Evolutionary conservation across 2,797 vertebrate genomes (phyloP), one percentile per base, ranked within the genome.

Genomic region (Falco concolor): DNA sequence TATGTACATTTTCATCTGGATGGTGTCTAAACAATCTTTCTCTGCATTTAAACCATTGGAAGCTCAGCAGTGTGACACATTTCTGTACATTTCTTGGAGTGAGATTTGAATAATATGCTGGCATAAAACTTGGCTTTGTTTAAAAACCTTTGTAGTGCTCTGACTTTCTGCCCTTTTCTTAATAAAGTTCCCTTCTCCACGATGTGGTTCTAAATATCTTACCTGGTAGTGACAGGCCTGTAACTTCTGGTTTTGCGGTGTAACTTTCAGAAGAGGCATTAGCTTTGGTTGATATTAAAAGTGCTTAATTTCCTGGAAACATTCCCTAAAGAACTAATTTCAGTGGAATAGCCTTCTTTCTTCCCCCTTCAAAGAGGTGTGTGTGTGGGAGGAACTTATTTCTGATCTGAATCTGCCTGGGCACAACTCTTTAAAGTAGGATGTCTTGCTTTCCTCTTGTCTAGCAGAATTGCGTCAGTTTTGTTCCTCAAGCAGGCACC

Each of bases 371-470:
- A 32, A 34, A 61, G 16, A 15, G 6, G 5, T 9, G 13, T 42
- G 40, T 42, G 7, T 5, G 7, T 5, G 0, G 1, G 17, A 34
- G 23, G 45, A 0, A 1, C 52, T 64, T 63, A 30, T 16, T 86
- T 90, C 18, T 90, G 11, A 56, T 77, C 23, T 25, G 12, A 36
- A 21, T 75, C 18, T 74, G 17, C 21, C 19, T 12, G 32, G n/a
- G 40, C 14, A 73, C 14, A 49, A 1, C 11, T 40, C 13, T 38
- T 53, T 52, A 5, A n/a, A 63, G 24, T 19, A 18, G 44, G 9
- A 2, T 69, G 2, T 1, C 61, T 68, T 95, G 22, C 34, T 73
- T 90, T 69, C 15, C 12, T 75, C 38, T 50, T 59, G 11, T 54
- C 40, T 84, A 17, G 10, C 36, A 44, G 12, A 11, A 20, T 70